Base-by-base conservation (phyloP, 1,140 invertebrate genomes). In the Agrilus planipennis region DNA sequence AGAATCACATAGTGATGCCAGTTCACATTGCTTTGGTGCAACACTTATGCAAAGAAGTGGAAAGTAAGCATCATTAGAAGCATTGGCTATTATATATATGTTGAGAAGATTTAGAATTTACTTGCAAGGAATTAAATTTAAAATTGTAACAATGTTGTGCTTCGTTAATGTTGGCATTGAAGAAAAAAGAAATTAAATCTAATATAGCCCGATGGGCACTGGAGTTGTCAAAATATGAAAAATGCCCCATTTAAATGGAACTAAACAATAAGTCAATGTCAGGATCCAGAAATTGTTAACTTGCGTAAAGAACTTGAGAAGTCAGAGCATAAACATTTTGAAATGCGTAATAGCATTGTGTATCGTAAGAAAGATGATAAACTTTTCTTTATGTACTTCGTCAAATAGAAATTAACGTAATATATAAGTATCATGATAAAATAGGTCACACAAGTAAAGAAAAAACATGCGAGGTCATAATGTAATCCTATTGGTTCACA, bases 71-170 rank as follows among this genome's bases (percentile, higher is more conserved):
- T 32, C 15, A 32, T 6, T n/a, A n/a, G 67, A 71, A 58, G 50
- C 47, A 34, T 44, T 71, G 4, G 61, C 64, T 4, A 53, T 69
- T 14, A 44, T 69, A 5, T 55, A 58, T 46, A 57, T 61, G 1
- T 49, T 70, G 11, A 48, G 63, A 34, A 53, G 61, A 23, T 67
- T 63, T 39, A 42, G 47, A 42, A 44, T 57, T 16, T 72, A 65
- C 50, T 46, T 72, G 12, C 48, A 61, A 23, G 60, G 60, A 20
- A 60, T 46, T 35, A 35, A 55, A 21, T 61, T 65, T 35, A 56
- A 60, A 30, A 58, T 70, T 7, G 47, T 57, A 12, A 56, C 49
- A 2, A 53, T n/a, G 53, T 44, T 60, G 53, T 40, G 46, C 47
- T 39, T 46, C 40, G 27, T 49, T 57, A 41, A 53, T 39, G 28